Conservation (phyloP, 2,888 invertebrate genomes). For the Nineta flava region DNA sequence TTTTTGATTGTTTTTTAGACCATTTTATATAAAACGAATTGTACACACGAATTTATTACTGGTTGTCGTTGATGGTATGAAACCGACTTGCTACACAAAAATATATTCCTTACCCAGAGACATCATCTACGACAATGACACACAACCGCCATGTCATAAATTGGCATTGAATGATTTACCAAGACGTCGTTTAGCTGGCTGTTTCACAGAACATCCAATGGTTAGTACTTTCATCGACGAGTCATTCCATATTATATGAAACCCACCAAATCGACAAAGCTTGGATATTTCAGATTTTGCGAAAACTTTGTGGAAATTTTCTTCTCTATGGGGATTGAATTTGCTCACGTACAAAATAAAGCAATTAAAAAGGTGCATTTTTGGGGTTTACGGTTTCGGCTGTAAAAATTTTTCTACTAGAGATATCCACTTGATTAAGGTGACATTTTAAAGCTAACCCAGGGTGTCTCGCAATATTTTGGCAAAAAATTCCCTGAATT, state of each 20-base stretch:
- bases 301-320: conserved; percentile 7
- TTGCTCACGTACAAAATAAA: too few relatives aligned
- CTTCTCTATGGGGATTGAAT: too few relatives aligned
- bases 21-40: conserved; percentile 55
- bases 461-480: too few relatives aligned
- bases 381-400: too few relatives aligned
- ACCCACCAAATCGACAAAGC: too few relatives aligned
- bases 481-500: too few relatives aligned
- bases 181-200: conserved; percentile 52
- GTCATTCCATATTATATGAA: conserved; percentile 1
- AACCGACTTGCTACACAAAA: conserved; percentile 29
- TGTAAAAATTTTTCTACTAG: too few relatives aligned
- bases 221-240: conserved; percentile 25
- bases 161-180: conserved; percentile 49
- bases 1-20: conserved; percentile 26
- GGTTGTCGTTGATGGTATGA: conserved; percentile 47
- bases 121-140: conserved; percentile 30
- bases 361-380: too few relatives aligned
- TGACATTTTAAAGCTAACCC: too few relatives aligned
- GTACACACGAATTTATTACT: conserved; percentile 63
- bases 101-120: conserved; percentile 33
- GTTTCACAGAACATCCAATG: conserved; percentile 59
- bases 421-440: too few relatives aligned
- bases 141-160: conserved; percentile 58
- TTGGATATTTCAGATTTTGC: too few relatives aligned